Evolutionary conservation across 2,797 vertebrate genomes (phyloP).

Genomic region (Meriones psammophilus): DNA sequence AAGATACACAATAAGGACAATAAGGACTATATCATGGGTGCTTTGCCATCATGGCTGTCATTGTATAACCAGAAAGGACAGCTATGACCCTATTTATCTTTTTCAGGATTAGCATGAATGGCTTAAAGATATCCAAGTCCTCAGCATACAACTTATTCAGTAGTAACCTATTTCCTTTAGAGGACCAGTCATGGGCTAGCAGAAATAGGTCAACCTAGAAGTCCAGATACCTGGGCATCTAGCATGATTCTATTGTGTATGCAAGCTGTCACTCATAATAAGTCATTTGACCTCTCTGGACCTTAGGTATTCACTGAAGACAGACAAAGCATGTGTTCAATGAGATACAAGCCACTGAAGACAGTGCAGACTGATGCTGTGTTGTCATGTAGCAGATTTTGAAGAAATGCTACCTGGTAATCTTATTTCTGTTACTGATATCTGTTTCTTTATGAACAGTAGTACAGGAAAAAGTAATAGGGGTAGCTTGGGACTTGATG

Average conservation of each 20-base stretch:
- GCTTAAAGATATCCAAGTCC: background rate
- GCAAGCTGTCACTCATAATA: background rate
- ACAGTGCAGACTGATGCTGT: background rate
- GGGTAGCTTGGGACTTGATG: background rate
- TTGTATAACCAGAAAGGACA: background rate
- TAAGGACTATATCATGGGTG: background rate
- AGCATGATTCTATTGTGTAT: background rate
- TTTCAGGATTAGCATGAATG: background rate
- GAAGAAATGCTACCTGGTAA: background rate
- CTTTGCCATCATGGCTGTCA: background rate
- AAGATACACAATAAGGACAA: slow-evolving; percentile 19
- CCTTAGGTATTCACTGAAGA: background rate
- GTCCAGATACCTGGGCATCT: background rate
- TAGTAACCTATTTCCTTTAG: background rate
- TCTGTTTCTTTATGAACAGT: background rate
- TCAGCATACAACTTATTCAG: background rate
- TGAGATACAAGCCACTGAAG: background rate
- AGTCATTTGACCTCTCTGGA: background rate
- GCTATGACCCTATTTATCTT: background rate
- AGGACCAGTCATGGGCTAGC: background rate
- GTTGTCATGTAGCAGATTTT: background rate
- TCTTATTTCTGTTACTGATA: background rate
- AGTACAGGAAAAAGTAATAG: background rate
- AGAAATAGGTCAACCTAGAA: background rate
- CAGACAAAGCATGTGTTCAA: background rate